Conservation (phyloP, 2,113 vertebrate genomes). For the Sceloporus tristichus region DNA sequence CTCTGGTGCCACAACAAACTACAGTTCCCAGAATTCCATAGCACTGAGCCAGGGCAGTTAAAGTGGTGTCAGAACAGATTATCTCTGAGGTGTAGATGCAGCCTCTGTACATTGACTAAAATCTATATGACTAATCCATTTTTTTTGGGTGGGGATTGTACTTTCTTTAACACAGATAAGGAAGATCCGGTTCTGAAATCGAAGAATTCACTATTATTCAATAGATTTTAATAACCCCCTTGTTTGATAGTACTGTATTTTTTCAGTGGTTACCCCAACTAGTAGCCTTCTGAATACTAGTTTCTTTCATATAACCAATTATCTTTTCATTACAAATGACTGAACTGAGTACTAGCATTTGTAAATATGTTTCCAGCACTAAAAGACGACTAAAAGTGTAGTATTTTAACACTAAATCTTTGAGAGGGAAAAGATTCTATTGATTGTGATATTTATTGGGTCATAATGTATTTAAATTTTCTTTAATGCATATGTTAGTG, state of each 20-base stretch:
- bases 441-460: constrained; percentile 90
- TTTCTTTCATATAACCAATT: constrained; percentile 67
- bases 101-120: too few relatives aligned
- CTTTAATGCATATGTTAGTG: constrained; percentile 90
- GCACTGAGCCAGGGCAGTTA: too few relatives aligned
- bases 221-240: not conserved
- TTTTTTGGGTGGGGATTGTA: too few relatives aligned
- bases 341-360: constrained; percentile 60
- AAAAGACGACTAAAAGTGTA: constrained; percentile 67
- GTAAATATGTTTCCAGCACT: constrained; percentile 62
- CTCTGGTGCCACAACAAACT: too few relatives aligned
- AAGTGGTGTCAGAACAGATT: too few relatives aligned
- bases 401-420: constrained; percentile 75
- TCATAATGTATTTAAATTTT: constrained; percentile 95
- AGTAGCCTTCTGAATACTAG: constrained; percentile 56
- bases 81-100: too few relatives aligned
- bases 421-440: constrained; percentile 72
- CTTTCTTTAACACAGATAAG: not conserved
- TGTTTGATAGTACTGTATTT: constrained; percentile 44
- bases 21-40: too few relatives aligned
- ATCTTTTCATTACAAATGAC: constrained; percentile 72
- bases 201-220: not conserved
- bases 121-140: too few relatives aligned
- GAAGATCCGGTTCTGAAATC: not conserved
- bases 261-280: constrained; percentile 34